Percentiles rank a stretch among this genome's conserved stretches.
phyloP scores from a whole-genome alignment of 2,888 invertebrate genomes.

The Leucophenga maculata region DNA sequence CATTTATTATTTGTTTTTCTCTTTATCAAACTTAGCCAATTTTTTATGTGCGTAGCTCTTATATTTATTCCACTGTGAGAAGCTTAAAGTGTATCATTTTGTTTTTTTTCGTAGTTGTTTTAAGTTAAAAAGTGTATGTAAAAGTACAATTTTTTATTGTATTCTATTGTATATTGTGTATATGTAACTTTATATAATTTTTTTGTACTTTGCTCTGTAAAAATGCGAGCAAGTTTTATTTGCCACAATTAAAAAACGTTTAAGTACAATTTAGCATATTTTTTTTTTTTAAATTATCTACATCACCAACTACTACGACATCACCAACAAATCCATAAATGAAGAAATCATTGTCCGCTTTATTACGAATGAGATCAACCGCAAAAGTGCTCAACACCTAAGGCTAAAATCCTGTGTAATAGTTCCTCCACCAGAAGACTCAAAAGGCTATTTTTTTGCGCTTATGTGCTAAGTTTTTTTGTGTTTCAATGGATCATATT shows the following conservation, averaged over 20 bases:
- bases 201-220: slow-evolving; percentile 21
- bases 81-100: slow-evolving; percentile 43
- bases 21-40: slow-evolving; percentile 41
- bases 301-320: too few species aligned
- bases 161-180: slow-evolving; percentile 34
- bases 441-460: too few species aligned
- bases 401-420: too few species aligned
- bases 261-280: not conserved
- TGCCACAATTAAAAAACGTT: not conserved
- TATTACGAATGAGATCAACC: too few species aligned
- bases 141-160: slow-evolving; percentile 26
- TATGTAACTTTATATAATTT: slow-evolving; percentile 44
- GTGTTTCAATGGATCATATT: too few species aligned
- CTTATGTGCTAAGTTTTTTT: too few species aligned
- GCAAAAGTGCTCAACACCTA: too few species aligned
- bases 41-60: slow-evolving; percentile 32
- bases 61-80: slow-evolving; percentile 43
- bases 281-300: not conserved
- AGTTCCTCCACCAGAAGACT: too few species aligned
- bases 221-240: not conserved
- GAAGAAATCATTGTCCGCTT: too few species aligned
- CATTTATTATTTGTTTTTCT: slow-evolving; percentile 39
- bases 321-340: too few species aligned
- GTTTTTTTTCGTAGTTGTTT: slow-evolving; percentile 11
- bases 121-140: slow-evolving; percentile 16